phyloP scores from a whole-genome alignment of 2,797 vertebrate species.

The Acomys russatus region DNA sequence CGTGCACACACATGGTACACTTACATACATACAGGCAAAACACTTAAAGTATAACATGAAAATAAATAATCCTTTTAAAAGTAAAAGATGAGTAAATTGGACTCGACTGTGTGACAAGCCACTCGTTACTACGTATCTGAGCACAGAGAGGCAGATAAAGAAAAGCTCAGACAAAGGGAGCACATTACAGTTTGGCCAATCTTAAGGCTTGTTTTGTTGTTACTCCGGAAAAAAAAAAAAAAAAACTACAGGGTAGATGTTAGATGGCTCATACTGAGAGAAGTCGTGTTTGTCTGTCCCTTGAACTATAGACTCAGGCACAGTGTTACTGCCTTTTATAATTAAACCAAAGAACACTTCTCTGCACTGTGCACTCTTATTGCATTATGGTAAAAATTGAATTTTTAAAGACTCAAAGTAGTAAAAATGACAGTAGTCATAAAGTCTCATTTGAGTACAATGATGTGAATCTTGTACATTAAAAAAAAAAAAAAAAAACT shows the following conservation, averaged over 20 bases:
- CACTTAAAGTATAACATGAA: not conserved
- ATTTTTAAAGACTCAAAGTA: conserved; percentile 31
- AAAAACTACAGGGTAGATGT: not conserved
- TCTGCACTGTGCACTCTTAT: not conserved
- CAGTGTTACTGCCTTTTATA: not conserved
- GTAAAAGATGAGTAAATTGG: not conserved
- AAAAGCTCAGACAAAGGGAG: not conserved
- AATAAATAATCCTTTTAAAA: not conserved
- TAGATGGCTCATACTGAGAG: not conserved
- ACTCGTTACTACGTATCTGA: not conserved
- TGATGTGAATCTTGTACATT: not conserved
- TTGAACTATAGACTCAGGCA: not conserved
- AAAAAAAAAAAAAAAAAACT: not conserved
- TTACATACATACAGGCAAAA: not conserved
- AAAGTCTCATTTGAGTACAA: not conserved
- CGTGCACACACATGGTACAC: no score
- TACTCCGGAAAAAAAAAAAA: not conserved
- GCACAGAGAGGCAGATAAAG: not conserved
- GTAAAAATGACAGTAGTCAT: not conserved
- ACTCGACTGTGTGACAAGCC: no score
- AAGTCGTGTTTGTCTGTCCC: not conserved
- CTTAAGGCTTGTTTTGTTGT: not conserved
- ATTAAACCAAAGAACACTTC: not conserved
- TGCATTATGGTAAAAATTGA: conserved; percentile 8
- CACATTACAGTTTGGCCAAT: not conserved